These are phyloP conservation scores for Lypha dubia DNA, from an alignment of 2,888 invertebrate species.

Conservation along the genomic window DNA sequence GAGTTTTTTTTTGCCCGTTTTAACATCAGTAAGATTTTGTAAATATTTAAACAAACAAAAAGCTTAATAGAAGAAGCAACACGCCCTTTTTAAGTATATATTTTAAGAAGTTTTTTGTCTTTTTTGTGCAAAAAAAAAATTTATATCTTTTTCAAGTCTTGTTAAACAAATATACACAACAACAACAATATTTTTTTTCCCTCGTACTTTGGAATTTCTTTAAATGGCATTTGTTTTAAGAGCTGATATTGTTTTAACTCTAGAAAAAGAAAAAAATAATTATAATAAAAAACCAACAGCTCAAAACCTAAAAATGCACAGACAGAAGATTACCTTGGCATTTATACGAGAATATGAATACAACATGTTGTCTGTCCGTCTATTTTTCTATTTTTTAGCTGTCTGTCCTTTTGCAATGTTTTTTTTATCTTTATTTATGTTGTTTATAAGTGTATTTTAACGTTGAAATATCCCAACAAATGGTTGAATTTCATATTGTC, in stretches of 20 bases:
- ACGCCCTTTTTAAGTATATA: constrained; percentile 23
- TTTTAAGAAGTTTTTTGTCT: constrained; percentile 7
- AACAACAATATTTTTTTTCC: constrained; percentile 16
- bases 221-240: constrained; percentile 55
- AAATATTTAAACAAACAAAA: not conserved
- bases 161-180: constrained; percentile 36
- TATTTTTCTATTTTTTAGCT: constrained; percentile 1
- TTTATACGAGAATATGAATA: constrained; percentile 32
- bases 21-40: not conserved
- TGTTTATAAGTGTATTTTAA: constrained; percentile 13
- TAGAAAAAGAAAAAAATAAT: constrained; percentile 31
- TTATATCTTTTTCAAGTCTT: constrained; percentile 20
- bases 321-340: constrained; percentile 71
- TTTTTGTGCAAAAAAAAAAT: constrained; percentile 2
- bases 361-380: not conserved
- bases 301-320: constrained; percentile 48
- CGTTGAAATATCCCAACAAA: constrained; percentile 45
- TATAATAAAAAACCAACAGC: constrained; percentile 19
- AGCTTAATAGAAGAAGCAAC: not conserved
- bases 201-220: not conserved
- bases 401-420: not conserved
- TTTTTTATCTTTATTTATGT: constrained; percentile 15
- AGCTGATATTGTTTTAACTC: constrained; percentile 64
- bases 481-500: constrained; percentile 28
- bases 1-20: not conserved